Percentiles rank a stretch among this genome's conserved stretches.
phyloP scores from a whole-genome alignment of 2,888 invertebrate species.

The Phortica okadai region DNA sequence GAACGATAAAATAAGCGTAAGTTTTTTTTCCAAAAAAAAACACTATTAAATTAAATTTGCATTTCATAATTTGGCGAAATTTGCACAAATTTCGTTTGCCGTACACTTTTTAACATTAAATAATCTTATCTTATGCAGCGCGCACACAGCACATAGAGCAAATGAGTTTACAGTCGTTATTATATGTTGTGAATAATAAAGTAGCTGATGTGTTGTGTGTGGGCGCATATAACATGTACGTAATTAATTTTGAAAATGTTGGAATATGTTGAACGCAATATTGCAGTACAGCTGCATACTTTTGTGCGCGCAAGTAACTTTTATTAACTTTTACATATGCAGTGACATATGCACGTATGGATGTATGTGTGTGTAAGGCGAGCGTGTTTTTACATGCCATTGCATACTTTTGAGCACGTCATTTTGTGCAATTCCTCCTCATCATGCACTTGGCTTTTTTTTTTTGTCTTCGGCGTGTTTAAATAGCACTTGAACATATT shows the following conservation, averaged over 20 bases:
- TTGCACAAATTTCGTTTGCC: no score
- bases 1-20: constrained; percentile 61
- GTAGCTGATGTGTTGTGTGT: no score
- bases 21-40: constrained; percentile 39
- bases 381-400: neutral
- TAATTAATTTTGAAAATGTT: no score
- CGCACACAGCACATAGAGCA: no score
- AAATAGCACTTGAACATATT: constrained; percentile 6
- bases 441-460: neutral
- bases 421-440: neutral
- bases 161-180: no score
- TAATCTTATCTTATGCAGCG: no score
- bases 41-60: neutral
- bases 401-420: neutral
- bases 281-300: neutral
- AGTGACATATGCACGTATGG: neutral
- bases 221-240: no score
- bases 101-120: no score
- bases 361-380: neutral
- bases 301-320: constrained; percentile 13
- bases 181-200: no score
- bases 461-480: neutral
- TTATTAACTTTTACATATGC: neutral
- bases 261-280: no score
- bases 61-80: neutral